Percentiles rank a stretch among this genome's conserved stretches.
Evolutionary conservation across 1,140 invertebrate genomes (phyloP).

Genomic region (Mizuhopecten yessoensis): DNA sequence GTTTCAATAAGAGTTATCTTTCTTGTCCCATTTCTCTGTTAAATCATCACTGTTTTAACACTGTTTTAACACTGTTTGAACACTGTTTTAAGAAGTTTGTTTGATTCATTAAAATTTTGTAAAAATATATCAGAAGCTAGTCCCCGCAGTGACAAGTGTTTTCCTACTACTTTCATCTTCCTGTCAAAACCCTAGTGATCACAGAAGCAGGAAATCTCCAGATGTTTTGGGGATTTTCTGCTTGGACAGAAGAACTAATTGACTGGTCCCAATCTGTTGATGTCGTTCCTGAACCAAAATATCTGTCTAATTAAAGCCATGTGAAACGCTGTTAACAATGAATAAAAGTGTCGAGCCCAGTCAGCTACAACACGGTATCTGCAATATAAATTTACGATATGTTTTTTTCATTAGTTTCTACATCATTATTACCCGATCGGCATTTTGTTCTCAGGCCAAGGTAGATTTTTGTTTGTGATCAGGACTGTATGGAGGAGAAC

Average conservation of each 20-base stretch:
- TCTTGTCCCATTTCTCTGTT: neutral
- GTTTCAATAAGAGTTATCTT: conserved; percentile 34
- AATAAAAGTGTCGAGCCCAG: neutral
- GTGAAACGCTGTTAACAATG: neutral
- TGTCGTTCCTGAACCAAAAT: conserved; percentile 33
- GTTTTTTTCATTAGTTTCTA: conserved; percentile 1
- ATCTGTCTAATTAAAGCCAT: conserved; percentile 39
- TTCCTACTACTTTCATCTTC: conserved; percentile 26
- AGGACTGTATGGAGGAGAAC: neutral
- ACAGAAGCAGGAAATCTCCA: neutral
- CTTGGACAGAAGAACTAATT: conserved; percentile 30
- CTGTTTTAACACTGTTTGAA: too few relatives aligned
- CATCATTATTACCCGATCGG: conserved; percentile 32
- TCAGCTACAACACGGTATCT: neutral
- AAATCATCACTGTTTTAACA: too few relatives aligned
- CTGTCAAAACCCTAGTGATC: neutral
- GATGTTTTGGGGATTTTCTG: neutral
- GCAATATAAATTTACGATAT: conserved; percentile 27
- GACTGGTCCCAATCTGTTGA: neutral
- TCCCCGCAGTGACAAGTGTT: conserved; percentile 23
- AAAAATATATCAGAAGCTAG: conserved; percentile 4
- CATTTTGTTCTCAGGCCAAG: neutral
- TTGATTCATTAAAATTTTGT: neutral
- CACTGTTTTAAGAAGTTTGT: too few relatives aligned
- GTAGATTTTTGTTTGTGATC: neutral